Base-by-base conservation (phyloP, 2,797 vertebrate genomes). In the Salarias fasciatus region DNA sequence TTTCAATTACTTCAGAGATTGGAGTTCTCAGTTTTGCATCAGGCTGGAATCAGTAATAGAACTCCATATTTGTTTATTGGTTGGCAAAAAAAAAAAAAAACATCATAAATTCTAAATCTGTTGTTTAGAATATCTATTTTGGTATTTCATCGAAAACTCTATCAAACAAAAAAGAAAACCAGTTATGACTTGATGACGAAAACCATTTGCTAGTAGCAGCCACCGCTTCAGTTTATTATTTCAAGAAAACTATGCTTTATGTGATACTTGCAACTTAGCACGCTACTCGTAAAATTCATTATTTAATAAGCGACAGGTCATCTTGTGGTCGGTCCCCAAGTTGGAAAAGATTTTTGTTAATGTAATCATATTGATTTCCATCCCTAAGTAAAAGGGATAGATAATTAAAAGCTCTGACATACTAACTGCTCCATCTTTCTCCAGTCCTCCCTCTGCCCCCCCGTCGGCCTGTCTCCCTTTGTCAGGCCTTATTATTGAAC, bases 401-500 rank as follows among this genome's bases (percentile, higher is more conserved):
- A 45, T 47, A 78, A 71, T 82, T 69, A 86, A 83, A 87, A 82
- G 66, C 63, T 64, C 58, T 35, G 67, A 72, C 58, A 68, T 8
- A 37, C 6, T 72, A 55, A 77, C 75, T 61, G 52, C 58, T 73
- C 69, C 69, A 81, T 76, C 69, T 48, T 64, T 56, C 66, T 60
- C 70, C 75, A 57, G 31, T 66, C 71, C 61, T 66, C 50, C 59
- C 51, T n/a, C 63, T 31, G 24, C 28, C 65, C 69, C 71, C 61
- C 82, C 79, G 77, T 37, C 75, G 18, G 54, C 55, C 69, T 72
- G 57, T 52, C 55, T 70, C 77, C 71, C 77, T 83, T 87, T 89
- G 84, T 86, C 78, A 76, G 82, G 68, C 81, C 77, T 85, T 91
- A 84, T 88, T 91, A 91, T 87, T 83, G 85, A 89, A 92, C 89